Base-by-base conservation (phyloP, 2,113 vertebrate genomes). In the Poecilia latipinna region DNA sequence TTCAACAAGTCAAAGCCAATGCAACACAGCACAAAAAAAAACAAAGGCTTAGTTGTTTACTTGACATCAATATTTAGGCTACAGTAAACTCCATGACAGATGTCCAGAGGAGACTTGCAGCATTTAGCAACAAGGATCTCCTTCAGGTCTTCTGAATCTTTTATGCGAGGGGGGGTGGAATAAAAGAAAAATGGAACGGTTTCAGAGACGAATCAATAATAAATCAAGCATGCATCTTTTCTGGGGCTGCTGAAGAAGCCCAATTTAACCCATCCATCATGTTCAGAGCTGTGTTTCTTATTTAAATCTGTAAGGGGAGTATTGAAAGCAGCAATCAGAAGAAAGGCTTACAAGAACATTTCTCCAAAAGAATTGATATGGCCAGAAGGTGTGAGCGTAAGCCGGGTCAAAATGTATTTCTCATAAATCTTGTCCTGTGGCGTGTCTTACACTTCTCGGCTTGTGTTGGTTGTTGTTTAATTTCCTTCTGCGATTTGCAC, bases 181-280 rank as follows among this genome's bases (percentile, higher is more conserved):
- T 65, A 77, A 82, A 80, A 79, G 64, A 69, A 82, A 89, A 89
- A 82, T 74, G 63, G 72, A 84, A 64, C 54, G 0, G 70, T 80
- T 85, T 73, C 68, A 77, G 65, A 73, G 24, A 68, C 29, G 64
- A 87, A 91, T 91, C 79, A 92, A 90, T 91, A 90, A 91, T 91
- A 84, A 80, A 92, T 89, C 82, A 85, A 71, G 75, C 61, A 64
- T 77, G 69, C 79, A 84, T 86, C 70, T 87, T 37, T 82, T 85
- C 10, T 31, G 65, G 19, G 42, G 67, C 68, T 80, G 69, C 71
- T 72, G 70, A 29, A 70, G 80, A 79, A 72, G 72, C 65, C 54
- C 75, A 77, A n/a, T 76, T 74, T 77, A 80, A 84, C 44, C 72
- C 68, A 83, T 90, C 72, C 44, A 78, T 86, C 82, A 82, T 69